phyloP scores from a whole-genome alignment of 2,113 vertebrate genomes.

The Cavia porcellus region DNA sequence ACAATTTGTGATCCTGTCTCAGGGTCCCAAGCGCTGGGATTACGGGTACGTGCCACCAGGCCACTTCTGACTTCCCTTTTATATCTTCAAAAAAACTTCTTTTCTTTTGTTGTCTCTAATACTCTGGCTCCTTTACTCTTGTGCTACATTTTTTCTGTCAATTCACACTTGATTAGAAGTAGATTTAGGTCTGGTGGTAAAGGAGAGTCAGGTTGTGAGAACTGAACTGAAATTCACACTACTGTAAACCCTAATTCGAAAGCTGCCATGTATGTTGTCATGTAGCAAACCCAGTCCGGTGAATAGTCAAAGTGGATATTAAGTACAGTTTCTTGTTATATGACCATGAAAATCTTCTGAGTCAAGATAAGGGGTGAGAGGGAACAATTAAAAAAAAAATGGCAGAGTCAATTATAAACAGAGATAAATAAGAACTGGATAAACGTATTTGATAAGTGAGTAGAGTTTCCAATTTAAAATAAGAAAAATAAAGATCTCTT shows the following conservation, averaged over 20 bases:
- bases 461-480: slow-evolving; percentile 43
- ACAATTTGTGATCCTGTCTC: background rate
- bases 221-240: background rate
- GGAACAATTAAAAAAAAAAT: background rate
- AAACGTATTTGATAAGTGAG: slow-evolving; percentile 13
- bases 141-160: background rate
- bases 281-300: background rate
- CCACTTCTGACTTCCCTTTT: background rate
- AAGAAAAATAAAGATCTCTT: slow-evolving; percentile 79
- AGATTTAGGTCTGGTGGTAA: background rate
- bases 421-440: slow-evolving; percentile 21
- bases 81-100: slow-evolving; percentile 10
- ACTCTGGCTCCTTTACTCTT: background rate
- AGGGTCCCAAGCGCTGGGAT: background rate
- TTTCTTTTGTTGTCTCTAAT: slow-evolving; percentile 5
- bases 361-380: background rate
- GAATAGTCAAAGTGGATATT: background rate
- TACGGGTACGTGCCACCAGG: background rate
- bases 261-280: background rate
- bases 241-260: background rate
- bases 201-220: background rate
- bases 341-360: background rate
- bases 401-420: slow-evolving; percentile 14
- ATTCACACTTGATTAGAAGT: background rate
- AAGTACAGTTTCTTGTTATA: background rate